Percentiles rank a stretch among this genome's conserved stretches.
Conservation (phyloP, 1,140 invertebrate species). For the Acromyrmex echinatior region DNA sequence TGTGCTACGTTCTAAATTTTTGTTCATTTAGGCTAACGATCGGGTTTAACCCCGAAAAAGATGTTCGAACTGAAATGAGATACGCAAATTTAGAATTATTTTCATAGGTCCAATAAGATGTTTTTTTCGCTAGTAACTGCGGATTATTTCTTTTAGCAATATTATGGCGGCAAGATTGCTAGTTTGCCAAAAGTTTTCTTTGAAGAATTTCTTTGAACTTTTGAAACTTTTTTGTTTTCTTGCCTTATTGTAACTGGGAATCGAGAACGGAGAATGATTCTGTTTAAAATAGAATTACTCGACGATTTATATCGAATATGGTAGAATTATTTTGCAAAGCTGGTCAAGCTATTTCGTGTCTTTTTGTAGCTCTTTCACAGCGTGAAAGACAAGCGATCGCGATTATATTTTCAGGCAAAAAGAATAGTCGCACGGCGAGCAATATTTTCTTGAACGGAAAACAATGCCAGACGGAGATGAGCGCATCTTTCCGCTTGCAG, state of each 20-base stretch:
- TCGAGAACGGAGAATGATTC: background rate
- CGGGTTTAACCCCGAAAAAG: slow-evolving; percentile 24
- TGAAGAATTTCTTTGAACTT: background rate
- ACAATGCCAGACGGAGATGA: slow-evolving; percentile 62
- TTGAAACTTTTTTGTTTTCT: background rate
- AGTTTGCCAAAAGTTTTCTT: background rate
- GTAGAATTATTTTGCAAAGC: background rate
- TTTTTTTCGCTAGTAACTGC: background rate
- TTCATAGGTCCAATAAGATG: background rate
- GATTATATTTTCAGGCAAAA: slow-evolving; percentile 22
- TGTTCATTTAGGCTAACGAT: slow-evolving; percentile 38
- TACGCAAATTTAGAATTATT: background rate
- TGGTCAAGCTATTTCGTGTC: background rate
- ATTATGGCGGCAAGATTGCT: background rate
- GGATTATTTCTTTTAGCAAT: background rate
- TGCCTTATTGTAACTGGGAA: background rate
- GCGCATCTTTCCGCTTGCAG: slow-evolving; percentile 75
- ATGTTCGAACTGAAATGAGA: background rate
- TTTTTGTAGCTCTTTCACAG: background rate
- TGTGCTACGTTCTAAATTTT: slow-evolving; percentile 45
- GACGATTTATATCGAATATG: background rate
- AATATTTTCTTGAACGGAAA: slow-evolving; percentile 56
- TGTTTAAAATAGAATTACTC: too few species aligned
- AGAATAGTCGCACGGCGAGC: slow-evolving; percentile 26
- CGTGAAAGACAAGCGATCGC: slow-evolving; percentile 9